Evolutionary conservation across 2,888 invertebrate species (phyloP).

Genomic region (Acrobasis suavella): DNA sequence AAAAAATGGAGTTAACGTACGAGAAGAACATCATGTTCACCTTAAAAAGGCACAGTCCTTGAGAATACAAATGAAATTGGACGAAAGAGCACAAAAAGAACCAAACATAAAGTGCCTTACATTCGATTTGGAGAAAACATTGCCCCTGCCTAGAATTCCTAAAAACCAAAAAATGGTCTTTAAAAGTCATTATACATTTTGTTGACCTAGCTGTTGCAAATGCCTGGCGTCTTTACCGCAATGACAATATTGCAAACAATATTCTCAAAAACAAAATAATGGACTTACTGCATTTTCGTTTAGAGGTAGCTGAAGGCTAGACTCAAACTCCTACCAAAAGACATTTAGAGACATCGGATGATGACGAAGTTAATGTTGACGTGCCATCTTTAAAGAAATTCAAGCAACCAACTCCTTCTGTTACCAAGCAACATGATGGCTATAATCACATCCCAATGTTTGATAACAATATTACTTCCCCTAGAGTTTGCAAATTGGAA

Average conservation of each 20-base stretch:
- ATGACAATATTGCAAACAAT: not conserved
- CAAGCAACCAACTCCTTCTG: not conserved
- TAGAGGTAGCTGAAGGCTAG: no score
- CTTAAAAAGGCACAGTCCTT: slow-evolving; percentile 26
- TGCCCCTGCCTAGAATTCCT: slow-evolving; percentile 33
- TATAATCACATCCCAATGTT: not conserved
- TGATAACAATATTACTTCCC: no score
- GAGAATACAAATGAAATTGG: slow-evolving; percentile 29
- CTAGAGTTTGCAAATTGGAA: no score
- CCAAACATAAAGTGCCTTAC: slow-evolving; percentile 25
- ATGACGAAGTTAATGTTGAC: not conserved
- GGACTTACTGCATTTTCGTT: no score
- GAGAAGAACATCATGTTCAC: slow-evolving; percentile 27
- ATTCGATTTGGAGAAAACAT: slow-evolving; percentile 36
- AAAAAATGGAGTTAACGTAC: slow-evolving; percentile 1
- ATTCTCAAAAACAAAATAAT: no score
- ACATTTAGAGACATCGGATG: not conserved
- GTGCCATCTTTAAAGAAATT: not conserved
- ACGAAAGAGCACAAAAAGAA: slow-evolving; percentile 23
- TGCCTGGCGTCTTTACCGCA: slow-evolving; percentile 12
- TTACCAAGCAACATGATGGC: not conserved
- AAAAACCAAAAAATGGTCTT: slow-evolving; percentile 29
- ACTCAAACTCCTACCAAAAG: not conserved
- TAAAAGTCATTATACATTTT: slow-evolving; percentile 18
- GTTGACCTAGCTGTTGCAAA: slow-evolving; percentile 7